These are phyloP conservation scores for Chelonia mydas DNA, from an alignment of 2,797 vertebrate genomes.

Conservation along the genomic window DNA sequence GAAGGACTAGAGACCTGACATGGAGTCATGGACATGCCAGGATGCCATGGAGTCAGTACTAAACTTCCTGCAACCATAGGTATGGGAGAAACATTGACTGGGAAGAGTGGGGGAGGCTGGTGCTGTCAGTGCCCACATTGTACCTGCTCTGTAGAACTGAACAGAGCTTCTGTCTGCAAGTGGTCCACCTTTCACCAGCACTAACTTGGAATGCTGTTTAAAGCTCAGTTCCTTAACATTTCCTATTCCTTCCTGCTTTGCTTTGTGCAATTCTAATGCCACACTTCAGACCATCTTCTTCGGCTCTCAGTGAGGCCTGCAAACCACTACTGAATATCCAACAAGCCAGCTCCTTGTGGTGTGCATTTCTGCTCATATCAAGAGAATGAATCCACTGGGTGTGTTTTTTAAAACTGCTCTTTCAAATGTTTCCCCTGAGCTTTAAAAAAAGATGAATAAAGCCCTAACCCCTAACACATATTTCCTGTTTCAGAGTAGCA, in stretches of 20 bases:
- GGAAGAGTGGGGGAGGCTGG: neutral
- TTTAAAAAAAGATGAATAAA: neutral
- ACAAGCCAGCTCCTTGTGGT: fast-evolving
- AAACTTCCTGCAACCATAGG: neutral
- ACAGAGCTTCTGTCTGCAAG: neutral
- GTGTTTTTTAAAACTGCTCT: fast-evolving
- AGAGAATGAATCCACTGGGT: fast-evolving
- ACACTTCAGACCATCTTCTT: neutral
- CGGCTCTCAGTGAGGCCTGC: neutral
- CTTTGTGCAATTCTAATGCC: fast-evolving
- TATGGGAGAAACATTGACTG: neutral
- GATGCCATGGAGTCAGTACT: neutral
- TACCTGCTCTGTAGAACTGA: neutral
- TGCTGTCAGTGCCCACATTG: neutral
- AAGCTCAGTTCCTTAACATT: neutral
- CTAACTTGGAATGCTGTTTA: fast-evolving
- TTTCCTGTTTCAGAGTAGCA: too few species aligned
- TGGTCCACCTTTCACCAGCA: fast-evolving
- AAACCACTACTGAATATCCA: fast-evolving
- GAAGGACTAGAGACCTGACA: neutral
- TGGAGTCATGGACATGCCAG: neutral
- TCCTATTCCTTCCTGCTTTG: fast-evolving
- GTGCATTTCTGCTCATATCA: neutral
- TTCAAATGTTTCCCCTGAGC: neutral
- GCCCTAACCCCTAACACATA: neutral